Evolutionary conservation across 1,140 invertebrate genomes (phyloP), one percentile per base, ranked within the genome.

Genomic region (Zaprionus lachaisei): DNA sequence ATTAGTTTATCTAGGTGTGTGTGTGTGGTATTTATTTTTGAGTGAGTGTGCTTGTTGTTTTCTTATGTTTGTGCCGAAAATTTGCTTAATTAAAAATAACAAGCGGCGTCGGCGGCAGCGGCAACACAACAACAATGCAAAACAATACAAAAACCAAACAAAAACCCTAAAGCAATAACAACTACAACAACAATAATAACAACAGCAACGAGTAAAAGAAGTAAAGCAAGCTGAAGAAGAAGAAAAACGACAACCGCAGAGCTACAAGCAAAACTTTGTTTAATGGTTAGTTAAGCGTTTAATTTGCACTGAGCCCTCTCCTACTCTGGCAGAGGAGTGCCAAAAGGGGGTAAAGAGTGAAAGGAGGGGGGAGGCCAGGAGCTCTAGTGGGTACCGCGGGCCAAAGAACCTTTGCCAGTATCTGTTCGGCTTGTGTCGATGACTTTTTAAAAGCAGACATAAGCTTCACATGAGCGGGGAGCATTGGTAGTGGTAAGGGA

Each of bases 21-120:
- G 15, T 71, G 37, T 70, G 62, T 80, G 22, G 22, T 44, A 49
- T 77, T 64, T 24, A 68, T 81, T 72, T 76, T 78, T 79, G 63
- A 77, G 67, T 81, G 65, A 51, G 68, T 61, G 31, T 78, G 79
- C 62, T 41, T 72, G 55, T 78, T 87, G 57, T 78, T 87, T 77
- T 80, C 77, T 87, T 83, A 79, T 87, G 66, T 87, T 83, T 83
- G 63, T 80, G 67, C 66, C 77, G 80, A 87, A 87, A 87, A 87
- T 87, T 87, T 89, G 83, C 83, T 87, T 87, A 87, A 87, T 87
- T 89, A 87, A 89, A 86, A 87, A 87, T 89, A 87, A 87, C 83
- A 87, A 87, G 73, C 62, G 63, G 65, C 78, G 55, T 70, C 38
- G 28, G 28, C 28, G 28, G 6, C 28, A 75, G 38, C 41, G 41